Base-by-base conservation (phyloP, 2,113 vertebrate genomes). In the Microcebus murinus region DNA sequence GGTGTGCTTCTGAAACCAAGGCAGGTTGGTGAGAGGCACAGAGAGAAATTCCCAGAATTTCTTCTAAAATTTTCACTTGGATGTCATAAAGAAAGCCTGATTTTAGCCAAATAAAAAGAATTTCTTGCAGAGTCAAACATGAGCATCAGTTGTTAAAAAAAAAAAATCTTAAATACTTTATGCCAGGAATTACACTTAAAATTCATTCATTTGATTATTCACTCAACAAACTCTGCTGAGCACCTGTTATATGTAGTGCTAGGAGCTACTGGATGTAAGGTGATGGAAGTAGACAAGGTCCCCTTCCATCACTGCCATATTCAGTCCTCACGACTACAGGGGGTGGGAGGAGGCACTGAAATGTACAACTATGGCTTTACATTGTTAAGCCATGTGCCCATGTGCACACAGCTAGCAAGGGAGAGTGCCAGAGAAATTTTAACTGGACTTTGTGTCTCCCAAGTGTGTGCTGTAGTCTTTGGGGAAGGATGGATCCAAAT, bases 41-140 rank as follows among this genome's bases (percentile, higher is more conserved):
- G 14, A 50, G 20, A 55, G 27, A 76, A 87, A 29, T 9, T 29
- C 8, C 25, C 11, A 61, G 50, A 65, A 52, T 48, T 68, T 89
- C 81, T 94, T 61, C 8, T n/a, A 61, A 65, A 90, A 20, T 21
- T n/a, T 85, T 91, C 82, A 50, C 18, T 8, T n/a, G 31, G 27
- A 21, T 31, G 50, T 94, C n/a, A 77, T 55, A 70, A 63, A 84
- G 52, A 52, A 71, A 36, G 13, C n/a, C 61, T 23, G 3, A 50
- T 91, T 55, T 93, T 80, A 95, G 31, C 42, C 76, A 79, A 42
- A 71, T 12, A 55, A 63, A 74, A 48, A 12, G 31, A 76, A 68
- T 34, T 12, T 73, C 10, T 67, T 73, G n/a, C 8, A 59, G 2
- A 84, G 39, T 67, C 65, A 55, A 6, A 31, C 1, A 11, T 15